Base-by-base conservation (phyloP, 2,888 invertebrate genomes). In the Philopedon plagiatum region DNA sequence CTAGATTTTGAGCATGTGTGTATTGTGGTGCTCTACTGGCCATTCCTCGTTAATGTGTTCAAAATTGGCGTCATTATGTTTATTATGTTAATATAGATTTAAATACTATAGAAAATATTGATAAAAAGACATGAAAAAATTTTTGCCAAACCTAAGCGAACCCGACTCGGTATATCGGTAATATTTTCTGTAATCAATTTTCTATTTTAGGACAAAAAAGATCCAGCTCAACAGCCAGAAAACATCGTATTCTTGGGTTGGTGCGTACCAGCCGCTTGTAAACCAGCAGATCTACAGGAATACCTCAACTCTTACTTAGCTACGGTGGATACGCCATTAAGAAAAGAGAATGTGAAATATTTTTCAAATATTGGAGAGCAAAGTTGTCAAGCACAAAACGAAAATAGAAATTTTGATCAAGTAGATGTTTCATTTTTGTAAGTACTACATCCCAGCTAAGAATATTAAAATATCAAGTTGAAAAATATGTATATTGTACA, bases 191-290 rank as follows among this genome's bases (percentile, higher is more conserved):
- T n/a, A n/a, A n/a, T n/a, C n/a, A n/a, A n/a, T 15, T 15, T 1
- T 23, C 64, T 9, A 58, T 78, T 75, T 21, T 65, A 81, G 81
- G 78, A 79, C 44, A 75, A 79, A 37, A 76, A 77, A 54, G 81
- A 81, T 65, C 77, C 78, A 11, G 80, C 81, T 1, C 81, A 81
- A 70, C 80, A 80, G 71, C 73, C 77, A 13, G 78, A 79, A 73
- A 81, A 81, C 34, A 65, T 77, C 0, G 78, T 79, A 1, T 67
- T 79, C 21, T 65, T 81, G 32, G 82, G 80, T 8, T 82, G 82
- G 82, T 82, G 82, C 61, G 74, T 80, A n/a, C 82, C 82, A 19
- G 80, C 81, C 1, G 79, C 82, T 3, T 82, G 82, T 65, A 76
- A 78, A 19, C 75, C 78, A 21, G 34, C 56, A 37, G 80, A 81